phyloP scores from a whole-genome alignment of 2,113 vertebrate genomes.

The Boleophthalmus pectinirostris region DNA sequence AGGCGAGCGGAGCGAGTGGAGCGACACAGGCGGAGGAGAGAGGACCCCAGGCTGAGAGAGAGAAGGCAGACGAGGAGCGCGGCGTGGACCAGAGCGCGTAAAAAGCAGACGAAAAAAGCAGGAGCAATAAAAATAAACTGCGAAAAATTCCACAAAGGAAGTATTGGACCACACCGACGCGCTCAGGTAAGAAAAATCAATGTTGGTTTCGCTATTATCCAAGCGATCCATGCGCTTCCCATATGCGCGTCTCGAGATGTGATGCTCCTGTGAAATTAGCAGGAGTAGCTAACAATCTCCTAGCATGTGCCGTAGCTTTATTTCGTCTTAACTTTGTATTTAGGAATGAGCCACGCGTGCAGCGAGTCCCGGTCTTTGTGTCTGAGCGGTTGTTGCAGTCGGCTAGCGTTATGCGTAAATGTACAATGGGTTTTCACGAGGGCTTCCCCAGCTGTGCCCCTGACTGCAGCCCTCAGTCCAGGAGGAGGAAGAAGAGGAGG shows the following conservation, averaged over 20 bases:
- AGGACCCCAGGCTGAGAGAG: constrained; percentile 31
- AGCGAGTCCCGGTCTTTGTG: constrained; percentile 15
- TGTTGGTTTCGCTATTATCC: constrained; percentile 2
- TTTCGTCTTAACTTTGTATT: neutral
- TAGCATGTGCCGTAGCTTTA: neutral
- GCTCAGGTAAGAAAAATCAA: constrained; percentile 65
- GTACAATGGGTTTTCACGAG: constrained; percentile 30
- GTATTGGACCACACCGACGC: constrained; percentile 15
- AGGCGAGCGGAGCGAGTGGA: constrained; percentile 29
- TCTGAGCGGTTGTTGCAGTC: neutral
- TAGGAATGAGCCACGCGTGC: neutral
- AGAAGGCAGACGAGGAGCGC: constrained; percentile 48
- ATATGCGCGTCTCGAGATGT: constrained; percentile 6
- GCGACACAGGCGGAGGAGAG: constrained; percentile 11
- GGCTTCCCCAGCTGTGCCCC: constrained; percentile 54
- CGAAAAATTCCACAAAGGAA: constrained; percentile 18
- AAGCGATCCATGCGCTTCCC: neutral
- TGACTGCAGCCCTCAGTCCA: constrained; percentile 38
- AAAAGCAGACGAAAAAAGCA: constrained; percentile 27
- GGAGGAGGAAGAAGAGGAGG: constrained; percentile 4
- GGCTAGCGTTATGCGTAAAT: constrained; percentile 8
- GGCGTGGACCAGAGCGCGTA: constrained; percentile 42
- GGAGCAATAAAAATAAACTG: neutral
- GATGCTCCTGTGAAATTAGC: neutral
- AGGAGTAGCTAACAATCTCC: neutral